Evolutionary conservation across 2,888 invertebrate species (phyloP), one percentile per base, ranked within the genome.

Genomic region (Lamellibrachia columna): DNA sequence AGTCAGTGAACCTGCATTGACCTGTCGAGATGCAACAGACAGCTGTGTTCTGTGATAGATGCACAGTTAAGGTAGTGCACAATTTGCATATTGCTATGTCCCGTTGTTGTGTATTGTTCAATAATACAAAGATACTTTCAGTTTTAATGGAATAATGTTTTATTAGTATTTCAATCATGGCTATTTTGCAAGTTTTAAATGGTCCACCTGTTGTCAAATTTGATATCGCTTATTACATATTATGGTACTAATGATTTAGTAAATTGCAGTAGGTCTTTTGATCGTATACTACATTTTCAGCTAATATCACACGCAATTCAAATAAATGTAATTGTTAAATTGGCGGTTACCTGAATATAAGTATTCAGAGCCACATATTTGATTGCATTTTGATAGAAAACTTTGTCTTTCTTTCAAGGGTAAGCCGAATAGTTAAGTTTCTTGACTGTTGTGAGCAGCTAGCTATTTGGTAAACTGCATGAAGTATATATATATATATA

Each of bases 371-470:
- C 75, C 11, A 75, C n/a, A 75, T 15, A 75, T 75, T 75, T 75
- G 75, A 75, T 22, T 75, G 75, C 75, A 22, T 75, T 22, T 22
- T 75, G 22, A 75, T 75, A 75, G 75, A n/a, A 75, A 22, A 75
- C 75, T 75, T 75, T 75, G 75, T 75, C 75, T 75, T 75, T 75
- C 75, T 75, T 75, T 75, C 15, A 75, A 75, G 75, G 75, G 75
- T 75, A 75, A 75, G 75, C 75, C 75, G n/a, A 75, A 75, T 75
- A 75, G 75, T 75, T 75, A 75, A 75, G 75, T 75, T 75, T n/a
- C 75, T 75, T 75, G 75, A 75, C 75, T 75, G 75, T 75, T 75
- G 75, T 75, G 75, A 75, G 75, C 22, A 22, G 75, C 75, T 75
- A 75, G 75, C 75, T 75, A 75, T 75, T 75, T 75, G 75, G 75